Base-by-base conservation (phyloP, 2,888 invertebrate genomes). In the Microctonus brassicae region DNA sequence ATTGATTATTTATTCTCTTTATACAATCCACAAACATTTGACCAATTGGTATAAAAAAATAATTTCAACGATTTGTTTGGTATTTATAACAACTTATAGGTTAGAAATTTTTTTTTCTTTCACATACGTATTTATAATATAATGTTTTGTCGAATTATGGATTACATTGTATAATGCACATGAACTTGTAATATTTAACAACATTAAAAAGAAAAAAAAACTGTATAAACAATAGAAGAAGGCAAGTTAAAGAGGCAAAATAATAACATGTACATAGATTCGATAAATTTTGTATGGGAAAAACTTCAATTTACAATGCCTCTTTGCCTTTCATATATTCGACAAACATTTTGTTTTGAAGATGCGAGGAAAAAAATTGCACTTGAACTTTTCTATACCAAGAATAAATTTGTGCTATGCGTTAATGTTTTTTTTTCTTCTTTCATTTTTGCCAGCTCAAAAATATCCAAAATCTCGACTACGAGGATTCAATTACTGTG, bases 401-500 rank as follows among this genome's bases (percentile, higher is more conserved):
- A 63, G 42, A 42, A 62, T 62, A 52, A 64, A 64, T 53, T 63
- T 63, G 53, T 53, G 65, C 53, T 24, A 34, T 26, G 26, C 22
- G 24, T 20, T 10, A 61, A 53, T 53, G 24, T 10, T 53, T 22
- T 53, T 24, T 58, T 58, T 29, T 13, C 13, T 36, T 39, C 24
- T 22, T 42, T 22, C 11, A 22, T 62, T 39, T 26, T 11, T 42
- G 20, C 13, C 1, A n/a, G 39, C 29, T 24, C 20, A 62, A 42
- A 22, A 6, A 39, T 69, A 39, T 33, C 39, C 22, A 61, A 17
- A 11, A 47, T n/a, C 24, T 42, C 6, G 42, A 20, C 17, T 66
- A 42, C 53, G 34, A 70, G 53, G 60, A 75, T n/a, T 75, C 77
- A 67, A 75, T 83, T 81, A 83, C 75, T 84, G 82, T 72, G 80